Percentiles rank a stretch among this genome's conserved stretches.
Conservation (phyloP, 1,140 invertebrate genomes). For the Drosophila pseudoananassae region DNA sequence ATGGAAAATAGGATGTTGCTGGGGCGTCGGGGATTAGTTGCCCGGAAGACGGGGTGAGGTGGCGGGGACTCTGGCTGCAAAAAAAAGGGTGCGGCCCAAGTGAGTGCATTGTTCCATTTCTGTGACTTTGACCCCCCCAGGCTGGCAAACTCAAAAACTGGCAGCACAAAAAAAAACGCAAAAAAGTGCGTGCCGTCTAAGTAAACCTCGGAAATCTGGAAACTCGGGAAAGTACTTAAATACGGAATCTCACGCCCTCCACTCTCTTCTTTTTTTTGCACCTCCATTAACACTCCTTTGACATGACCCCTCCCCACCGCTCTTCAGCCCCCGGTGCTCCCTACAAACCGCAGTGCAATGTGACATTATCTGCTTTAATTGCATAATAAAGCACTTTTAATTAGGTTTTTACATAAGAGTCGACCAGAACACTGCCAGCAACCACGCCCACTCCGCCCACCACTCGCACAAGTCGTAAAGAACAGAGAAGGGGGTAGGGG, state of each 20-base stretch:
- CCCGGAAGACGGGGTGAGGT: not conserved
- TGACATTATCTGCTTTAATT: constrained; percentile 79
- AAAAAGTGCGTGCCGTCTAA: not conserved
- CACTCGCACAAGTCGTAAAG: constrained; percentile 46
- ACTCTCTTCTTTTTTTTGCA: not conserved
- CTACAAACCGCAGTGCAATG: constrained; percentile 45
- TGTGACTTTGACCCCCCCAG: constrained; percentile 32
- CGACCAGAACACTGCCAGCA: constrained; percentile 21
- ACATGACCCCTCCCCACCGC: not conserved
- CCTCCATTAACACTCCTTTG: not conserved
- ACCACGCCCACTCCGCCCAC: constrained; percentile 28
- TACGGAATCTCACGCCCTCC: not conserved
- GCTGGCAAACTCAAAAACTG: too few relatives aligned
- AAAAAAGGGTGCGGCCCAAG: constrained; percentile 6
- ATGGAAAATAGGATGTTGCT: not conserved
- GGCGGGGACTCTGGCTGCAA: not conserved
- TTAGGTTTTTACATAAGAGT: constrained; percentile 71
- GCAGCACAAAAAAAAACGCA: constrained; percentile 1
- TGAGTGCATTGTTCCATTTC: constrained; percentile 7
- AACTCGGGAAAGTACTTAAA: not conserved
- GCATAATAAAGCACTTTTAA: constrained; percentile 82
- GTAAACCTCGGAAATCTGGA: not conserved
- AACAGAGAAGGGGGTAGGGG: not conserved
- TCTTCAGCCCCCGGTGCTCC: not conserved
- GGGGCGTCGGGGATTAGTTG: constrained; percentile 6